Evolutionary conservation across 2,888 invertebrate genomes (phyloP).

Genomic region (Eupithecia subfuscata): DNA sequence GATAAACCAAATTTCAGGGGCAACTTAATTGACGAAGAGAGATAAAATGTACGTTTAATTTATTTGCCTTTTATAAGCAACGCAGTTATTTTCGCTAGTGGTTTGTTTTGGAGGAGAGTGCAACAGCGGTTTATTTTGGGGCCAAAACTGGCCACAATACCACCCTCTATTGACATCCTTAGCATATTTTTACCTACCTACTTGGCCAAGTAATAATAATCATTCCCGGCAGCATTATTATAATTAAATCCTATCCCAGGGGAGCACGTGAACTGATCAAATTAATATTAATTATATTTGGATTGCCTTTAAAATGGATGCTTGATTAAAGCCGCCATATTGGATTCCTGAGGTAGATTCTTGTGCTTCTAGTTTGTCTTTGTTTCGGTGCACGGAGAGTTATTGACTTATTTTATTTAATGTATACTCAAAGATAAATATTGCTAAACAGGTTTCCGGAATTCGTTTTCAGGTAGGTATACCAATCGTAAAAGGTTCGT

Average conservation of each 20-base stretch:
- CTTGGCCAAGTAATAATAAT: conserved; percentile 16
- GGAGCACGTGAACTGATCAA: conserved; percentile 31
- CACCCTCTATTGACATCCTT: neutral
- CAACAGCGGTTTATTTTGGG: neutral
- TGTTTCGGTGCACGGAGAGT: neutral
- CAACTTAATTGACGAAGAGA: neutral
- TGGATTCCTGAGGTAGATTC: neutral
- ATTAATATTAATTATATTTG: conserved; percentile 41
- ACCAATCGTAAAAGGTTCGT: no score
- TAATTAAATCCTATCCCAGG: conserved; percentile 34
- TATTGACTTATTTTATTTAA: no score
- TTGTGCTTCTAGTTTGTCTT: neutral
- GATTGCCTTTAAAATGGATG: conserved; percentile 22
- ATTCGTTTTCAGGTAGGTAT: no score
- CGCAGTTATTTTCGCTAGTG: neutral
- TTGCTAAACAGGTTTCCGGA: neutral
- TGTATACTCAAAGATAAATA: neutral
- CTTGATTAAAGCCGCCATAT: conserved; percentile 27
- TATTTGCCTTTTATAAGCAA: neutral
- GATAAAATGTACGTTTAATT: no score
- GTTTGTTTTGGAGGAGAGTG: neutral
- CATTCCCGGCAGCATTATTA: conserved; percentile 29
- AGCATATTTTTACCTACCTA: neutral
- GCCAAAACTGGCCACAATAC: neutral
- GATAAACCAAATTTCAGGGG: no score